phyloP scores from a whole-genome alignment of 35 echinoderm and acorn worm genomes.

The Strongylocentrotus purpuratus region DNA sequence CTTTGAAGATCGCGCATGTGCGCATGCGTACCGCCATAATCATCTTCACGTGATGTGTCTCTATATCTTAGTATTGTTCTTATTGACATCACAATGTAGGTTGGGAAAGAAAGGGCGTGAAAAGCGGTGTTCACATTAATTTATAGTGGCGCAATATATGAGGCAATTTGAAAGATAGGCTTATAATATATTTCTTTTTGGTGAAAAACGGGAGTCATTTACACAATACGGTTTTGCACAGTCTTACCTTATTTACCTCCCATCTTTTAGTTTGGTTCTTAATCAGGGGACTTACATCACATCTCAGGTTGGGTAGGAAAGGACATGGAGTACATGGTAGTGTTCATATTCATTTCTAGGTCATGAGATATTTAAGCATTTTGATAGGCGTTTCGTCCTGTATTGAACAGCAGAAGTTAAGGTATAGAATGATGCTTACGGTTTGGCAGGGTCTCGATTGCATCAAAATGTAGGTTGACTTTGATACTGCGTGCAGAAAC shows the following conservation, averaged over 20 bases:
- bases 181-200: neutral
- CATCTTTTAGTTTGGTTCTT: neutral
- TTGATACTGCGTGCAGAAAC: no score
- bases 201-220: neutral
- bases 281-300: no score
- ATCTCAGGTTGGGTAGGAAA: no score
- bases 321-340: no score
- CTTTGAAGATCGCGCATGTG: neutral
- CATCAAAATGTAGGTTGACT: no score
- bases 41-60: neutral
- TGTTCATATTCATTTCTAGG: no score
- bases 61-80: neutral
- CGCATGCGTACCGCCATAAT: slow-evolving; percentile 4
- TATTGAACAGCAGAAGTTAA: no score
- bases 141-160: neutral
- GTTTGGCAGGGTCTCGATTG: no score
- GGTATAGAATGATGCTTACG: no score
- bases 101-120: neutral
- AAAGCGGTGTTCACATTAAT: neutral
- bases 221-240: neutral
- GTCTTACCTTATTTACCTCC: neutral
- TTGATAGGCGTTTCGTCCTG: no score
- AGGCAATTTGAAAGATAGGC: neutral
- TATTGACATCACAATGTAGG: neutral
- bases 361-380: no score